Percentiles rank a stretch among this genome's conserved stretches.
Evolutionary conservation across 2,797 vertebrate species (phyloP).

Genomic region (Parauchenoglanis punctatus): DNA sequence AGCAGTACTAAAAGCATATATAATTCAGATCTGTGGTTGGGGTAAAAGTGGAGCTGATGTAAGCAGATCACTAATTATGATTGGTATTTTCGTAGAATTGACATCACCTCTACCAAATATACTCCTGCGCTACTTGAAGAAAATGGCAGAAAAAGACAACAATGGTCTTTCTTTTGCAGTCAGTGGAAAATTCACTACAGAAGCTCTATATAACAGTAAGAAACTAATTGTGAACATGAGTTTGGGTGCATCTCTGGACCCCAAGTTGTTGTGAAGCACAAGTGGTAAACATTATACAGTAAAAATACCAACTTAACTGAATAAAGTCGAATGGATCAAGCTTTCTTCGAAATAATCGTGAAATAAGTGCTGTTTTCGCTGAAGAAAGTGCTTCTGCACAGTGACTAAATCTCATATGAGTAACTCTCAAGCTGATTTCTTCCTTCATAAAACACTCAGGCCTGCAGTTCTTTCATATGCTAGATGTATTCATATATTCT

Average conservation of each 20-base stretch:
- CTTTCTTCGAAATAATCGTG: conserved; percentile 10
- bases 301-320: conserved; percentile 1
- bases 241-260: conserved; percentile 16
- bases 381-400: not conserved
- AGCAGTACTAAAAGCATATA: too few species aligned
- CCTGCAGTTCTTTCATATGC: conserved; percentile 34
- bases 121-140: not conserved
- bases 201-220: not conserved
- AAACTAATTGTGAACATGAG: conserved; percentile 2
- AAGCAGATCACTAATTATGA: not conserved
- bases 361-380: conserved; percentile 1
- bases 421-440: conserved; percentile 42
- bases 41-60: not conserved
- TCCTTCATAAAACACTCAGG: conserved; percentile 36
- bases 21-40: not conserved
- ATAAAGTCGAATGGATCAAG: conserved; percentile 11
- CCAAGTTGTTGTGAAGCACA: conserved; percentile 21
- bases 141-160: not conserved
- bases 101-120: not conserved
- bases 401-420: conserved; percentile 30
- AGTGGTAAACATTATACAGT: not conserved
- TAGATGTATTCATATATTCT: conserved; percentile 67
- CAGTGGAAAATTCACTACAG: not conserved
- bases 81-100: not conserved
- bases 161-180: not conserved